Percentiles rank a stretch among this genome's conserved stretches.
These are phyloP conservation scores for Rhinophrynus dorsalis DNA, from an alignment of 2,797 vertebrate species.

Conservation along the genomic window DNA sequence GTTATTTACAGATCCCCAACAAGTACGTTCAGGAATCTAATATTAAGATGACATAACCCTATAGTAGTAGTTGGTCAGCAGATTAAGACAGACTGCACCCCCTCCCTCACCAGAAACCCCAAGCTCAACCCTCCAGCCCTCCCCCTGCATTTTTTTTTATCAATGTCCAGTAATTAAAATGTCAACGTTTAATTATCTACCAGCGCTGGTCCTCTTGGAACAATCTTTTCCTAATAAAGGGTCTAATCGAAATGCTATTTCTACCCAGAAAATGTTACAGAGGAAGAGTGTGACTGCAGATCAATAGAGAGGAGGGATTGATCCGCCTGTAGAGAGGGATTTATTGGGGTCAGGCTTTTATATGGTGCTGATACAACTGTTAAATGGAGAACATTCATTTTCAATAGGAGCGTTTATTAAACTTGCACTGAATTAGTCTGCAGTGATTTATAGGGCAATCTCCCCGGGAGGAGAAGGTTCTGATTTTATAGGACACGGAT, in stretches of 20 bases:
- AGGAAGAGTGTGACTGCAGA: constrained; percentile 74
- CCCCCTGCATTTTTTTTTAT: constrained; percentile 76
- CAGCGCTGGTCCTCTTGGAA: constrained; percentile 75
- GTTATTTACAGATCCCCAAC: too few relatives aligned
- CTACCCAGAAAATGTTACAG: constrained; percentile 68
- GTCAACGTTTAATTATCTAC: constrained; percentile 90
- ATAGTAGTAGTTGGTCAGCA: constrained; percentile 71
- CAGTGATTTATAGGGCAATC: constrained; percentile 83
- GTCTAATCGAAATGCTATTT: constrained; percentile 86
- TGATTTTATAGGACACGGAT: constrained; percentile 65
- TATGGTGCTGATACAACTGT: constrained; percentile 88
- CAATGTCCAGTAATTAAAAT: constrained; percentile 97
- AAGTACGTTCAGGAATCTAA: too few relatives aligned
- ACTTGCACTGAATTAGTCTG: constrained; percentile 80
- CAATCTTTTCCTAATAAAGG: constrained; percentile 85
- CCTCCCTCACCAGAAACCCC: constrained; percentile 32
- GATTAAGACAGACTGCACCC: constrained; percentile 64
- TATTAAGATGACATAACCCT: too few relatives aligned
- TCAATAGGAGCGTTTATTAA: constrained; percentile 87
- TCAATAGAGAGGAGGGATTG: constrained; percentile 87
- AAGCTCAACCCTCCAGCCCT: constrained; percentile 52
- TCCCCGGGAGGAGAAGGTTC: constrained; percentile 67
- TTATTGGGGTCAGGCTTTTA: constrained; percentile 93
- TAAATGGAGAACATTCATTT: constrained; percentile 91
- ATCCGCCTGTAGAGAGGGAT: constrained; percentile 91